These are phyloP conservation scores for Gallinago nigripennis DNA, from an alignment of 2,797 vertebrate genomes.

Conservation along the genomic window DNA sequence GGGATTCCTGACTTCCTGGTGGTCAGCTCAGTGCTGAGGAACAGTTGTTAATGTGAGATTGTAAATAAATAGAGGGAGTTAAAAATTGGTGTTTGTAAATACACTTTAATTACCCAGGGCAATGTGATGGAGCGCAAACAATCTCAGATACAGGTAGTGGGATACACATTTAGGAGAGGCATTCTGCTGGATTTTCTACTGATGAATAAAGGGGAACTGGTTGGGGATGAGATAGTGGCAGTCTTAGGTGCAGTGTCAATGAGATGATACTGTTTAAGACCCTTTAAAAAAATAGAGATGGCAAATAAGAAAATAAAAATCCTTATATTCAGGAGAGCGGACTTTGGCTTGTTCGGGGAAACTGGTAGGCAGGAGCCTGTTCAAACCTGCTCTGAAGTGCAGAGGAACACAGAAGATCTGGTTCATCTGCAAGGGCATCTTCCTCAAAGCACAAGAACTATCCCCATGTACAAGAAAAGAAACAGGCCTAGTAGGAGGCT, in stretches of 20 bases:
- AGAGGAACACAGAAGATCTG: neutral
- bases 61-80: neutral
- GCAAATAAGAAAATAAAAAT: neutral
- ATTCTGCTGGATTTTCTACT: neutral
- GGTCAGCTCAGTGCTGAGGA: neutral
- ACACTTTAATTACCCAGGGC: neutral
- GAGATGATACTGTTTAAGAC: neutral
- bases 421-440: neutral
- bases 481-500: neutral
- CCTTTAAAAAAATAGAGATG: neutral
- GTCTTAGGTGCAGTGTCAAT: neutral
- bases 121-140: neutral
- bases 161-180: neutral
- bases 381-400: neutral
- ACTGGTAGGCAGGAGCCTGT: neutral
- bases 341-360: neutral
- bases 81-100: neutral
- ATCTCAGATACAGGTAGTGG: neutral
- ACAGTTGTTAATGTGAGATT: neutral
- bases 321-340: neutral
- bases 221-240: neutral
- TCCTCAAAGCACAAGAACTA: neutral
- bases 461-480: neutral
- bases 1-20: neutral
- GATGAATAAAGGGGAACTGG: neutral